These are phyloP conservation scores for Mallotus villosus DNA, from an alignment of 2,797 vertebrate genomes.

Conservation along the genomic window DNA sequence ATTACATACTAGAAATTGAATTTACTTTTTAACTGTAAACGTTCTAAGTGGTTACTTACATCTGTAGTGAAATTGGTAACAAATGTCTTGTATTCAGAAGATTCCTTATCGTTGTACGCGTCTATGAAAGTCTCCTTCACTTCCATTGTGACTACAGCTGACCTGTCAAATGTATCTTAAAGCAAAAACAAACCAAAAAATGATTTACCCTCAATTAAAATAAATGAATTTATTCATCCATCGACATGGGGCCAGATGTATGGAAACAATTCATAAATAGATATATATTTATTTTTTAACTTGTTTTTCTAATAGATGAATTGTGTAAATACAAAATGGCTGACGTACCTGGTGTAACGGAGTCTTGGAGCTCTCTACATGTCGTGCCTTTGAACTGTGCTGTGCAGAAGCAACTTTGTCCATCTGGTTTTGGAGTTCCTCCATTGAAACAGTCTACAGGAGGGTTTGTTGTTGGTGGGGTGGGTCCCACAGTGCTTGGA, in stretches of 20 bases:
- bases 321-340: neutral
- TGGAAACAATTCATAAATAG: no score
- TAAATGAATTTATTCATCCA: no score
- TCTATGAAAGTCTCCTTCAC: neutral
- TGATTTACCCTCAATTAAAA: no score
- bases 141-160: conserved; percentile 7
- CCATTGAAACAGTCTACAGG: conserved; percentile 30
- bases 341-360: conserved; percentile 8
- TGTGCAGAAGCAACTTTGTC: conserved; percentile 20
- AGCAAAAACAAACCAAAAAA: neutral
- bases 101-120: accelerated
- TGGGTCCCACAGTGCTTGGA: neutral
- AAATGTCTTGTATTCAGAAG: accelerated
- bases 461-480: neutral
- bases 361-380: conserved; percentile 2
- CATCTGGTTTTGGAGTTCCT: conserved; percentile 24
- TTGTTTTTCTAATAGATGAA: no score
- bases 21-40: neutral
- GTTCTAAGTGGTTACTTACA: conserved; percentile 25
- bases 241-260: no score
- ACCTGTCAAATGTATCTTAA: neutral
- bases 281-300: neutral
- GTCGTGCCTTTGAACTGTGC: conserved; percentile 11
- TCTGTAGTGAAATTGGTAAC: accelerated
- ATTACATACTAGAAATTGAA: neutral